phyloP scores from a whole-genome alignment of 2,888 invertebrate species.

The Tipula helvola region DNA sequence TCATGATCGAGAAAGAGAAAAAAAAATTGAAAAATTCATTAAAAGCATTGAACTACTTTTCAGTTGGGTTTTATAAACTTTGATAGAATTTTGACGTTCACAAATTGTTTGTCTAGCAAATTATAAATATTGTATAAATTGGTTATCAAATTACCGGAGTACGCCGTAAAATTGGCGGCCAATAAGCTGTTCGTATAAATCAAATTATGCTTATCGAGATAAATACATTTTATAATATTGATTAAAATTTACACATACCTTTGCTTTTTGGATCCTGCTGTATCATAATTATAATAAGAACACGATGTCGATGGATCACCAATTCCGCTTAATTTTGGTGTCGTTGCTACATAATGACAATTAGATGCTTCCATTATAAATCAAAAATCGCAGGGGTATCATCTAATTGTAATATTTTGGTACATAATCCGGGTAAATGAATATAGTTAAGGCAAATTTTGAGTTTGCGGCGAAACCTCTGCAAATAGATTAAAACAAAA shows the following conservation, averaged over 20 bases:
- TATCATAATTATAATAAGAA: not conserved
- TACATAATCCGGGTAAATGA: not conserved
- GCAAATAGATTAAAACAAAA: not conserved
- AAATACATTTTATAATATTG: not conserved
- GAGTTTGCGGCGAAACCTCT: not conserved
- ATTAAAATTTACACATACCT: not conserved
- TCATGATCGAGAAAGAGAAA: too few species aligned
- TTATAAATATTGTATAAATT: too few species aligned
- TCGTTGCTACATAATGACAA: not conserved
- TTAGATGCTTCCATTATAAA: constrained; percentile 4
- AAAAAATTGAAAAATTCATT: too few species aligned
- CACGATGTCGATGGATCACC: not conserved
- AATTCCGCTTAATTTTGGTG: not conserved
- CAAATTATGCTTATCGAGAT: too few species aligned
- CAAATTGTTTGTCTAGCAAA: too few species aligned
- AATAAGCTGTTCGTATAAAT: too few species aligned
- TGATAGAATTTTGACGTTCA: too few species aligned
- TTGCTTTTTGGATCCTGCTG: not conserved
- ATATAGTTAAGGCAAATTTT: not conserved
- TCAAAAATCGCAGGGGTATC: not conserved
- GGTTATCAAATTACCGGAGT: too few species aligned
- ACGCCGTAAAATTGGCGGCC: too few species aligned
- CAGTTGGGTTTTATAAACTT: too few species aligned
- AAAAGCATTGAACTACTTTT: too few species aligned
- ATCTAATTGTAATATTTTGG: not conserved